Conservation (phyloP, 2,797 vertebrate species). For the Sparus aurata region DNA sequence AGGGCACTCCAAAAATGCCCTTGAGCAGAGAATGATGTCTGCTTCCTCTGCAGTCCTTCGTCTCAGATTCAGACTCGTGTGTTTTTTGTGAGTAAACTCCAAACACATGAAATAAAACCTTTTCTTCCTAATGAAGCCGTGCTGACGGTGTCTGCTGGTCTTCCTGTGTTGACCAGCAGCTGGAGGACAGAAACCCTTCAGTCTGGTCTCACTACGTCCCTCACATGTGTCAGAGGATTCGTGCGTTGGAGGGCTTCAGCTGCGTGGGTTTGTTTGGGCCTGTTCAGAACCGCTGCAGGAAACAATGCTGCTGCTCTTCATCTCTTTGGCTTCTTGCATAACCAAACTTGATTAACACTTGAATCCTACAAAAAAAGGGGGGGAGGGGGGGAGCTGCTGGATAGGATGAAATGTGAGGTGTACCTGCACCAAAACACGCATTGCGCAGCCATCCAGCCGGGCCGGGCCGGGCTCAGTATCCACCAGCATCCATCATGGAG, state of each 20-base stretch:
- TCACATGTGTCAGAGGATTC: neutral
- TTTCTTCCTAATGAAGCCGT: neutral
- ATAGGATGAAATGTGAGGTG: neutral
- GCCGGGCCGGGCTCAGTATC: neutral
- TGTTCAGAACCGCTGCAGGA: neutral
- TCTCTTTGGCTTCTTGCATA: neutral
- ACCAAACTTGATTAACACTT: neutral
- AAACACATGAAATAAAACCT: neutral
- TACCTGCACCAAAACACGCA: constrained; percentile 58
- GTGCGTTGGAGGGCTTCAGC: neutral
- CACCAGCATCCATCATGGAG: constrained; percentile 36
- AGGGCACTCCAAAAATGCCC: constrained; percentile 21
- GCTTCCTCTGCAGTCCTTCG: neutral
- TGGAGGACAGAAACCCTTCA: neutral
- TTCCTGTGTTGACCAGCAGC: no score
- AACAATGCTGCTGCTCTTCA: neutral
- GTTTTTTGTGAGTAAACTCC: neutral
- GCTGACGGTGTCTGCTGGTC: neutral
- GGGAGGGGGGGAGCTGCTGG: neutral
- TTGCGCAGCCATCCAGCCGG: constrained; percentile 33
- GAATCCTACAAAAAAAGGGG: neutral
- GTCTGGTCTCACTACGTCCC: neutral
- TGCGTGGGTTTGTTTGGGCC: neutral
- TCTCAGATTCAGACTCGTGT: neutral
- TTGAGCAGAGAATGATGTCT: neutral